phyloP scores from a whole-genome alignment of 2,888 invertebrate genomes.

The Stenoptilia bipunctidactyla region DNA sequence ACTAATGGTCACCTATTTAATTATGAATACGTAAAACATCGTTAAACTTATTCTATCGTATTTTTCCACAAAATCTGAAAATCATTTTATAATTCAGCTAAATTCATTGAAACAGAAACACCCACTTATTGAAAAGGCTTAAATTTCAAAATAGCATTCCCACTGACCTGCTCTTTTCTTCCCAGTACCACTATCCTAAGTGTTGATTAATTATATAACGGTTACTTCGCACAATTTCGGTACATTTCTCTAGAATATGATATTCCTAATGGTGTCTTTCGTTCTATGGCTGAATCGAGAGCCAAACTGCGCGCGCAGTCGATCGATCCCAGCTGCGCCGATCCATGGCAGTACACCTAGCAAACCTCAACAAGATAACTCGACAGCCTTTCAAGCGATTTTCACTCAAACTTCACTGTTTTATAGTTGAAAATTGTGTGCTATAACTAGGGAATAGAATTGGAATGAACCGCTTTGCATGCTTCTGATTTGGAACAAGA shows the following conservation, averaged over 20 bases:
- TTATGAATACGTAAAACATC: too few species aligned
- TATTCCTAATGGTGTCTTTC: slow-evolving; percentile 45
- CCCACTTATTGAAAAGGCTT: background rate
- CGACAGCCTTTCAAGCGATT: slow-evolving; percentile 19
- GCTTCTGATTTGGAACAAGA: too few species aligned
- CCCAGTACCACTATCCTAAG: slow-evolving; percentile 18
- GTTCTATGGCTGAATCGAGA: slow-evolving; percentile 41
- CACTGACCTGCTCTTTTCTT: slow-evolving; percentile 16
- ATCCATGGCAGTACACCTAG: slow-evolving; percentile 26
- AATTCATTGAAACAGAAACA: background rate
- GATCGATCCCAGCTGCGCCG: slow-evolving; percentile 62
- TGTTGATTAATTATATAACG: slow-evolving; percentile 26
- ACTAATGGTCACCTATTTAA: too few species aligned
- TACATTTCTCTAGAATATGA: slow-evolving; percentile 60
- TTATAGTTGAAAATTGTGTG: too few species aligned
- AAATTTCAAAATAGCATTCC: background rate
- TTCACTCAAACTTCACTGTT: background rate
- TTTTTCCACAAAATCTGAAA: too few species aligned
- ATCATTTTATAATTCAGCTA: too few species aligned
- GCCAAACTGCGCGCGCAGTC: slow-evolving; percentile 59
- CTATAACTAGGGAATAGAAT: too few species aligned
- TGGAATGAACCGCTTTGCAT: too few species aligned
- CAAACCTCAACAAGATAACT: slow-evolving; percentile 34
- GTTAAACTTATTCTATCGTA: too few species aligned
- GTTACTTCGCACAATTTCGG: slow-evolving; percentile 56